These are phyloP conservation scores for Eristalinus sepulchralis DNA, from an alignment of 2,888 invertebrate species.

Conservation along the genomic window DNA sequence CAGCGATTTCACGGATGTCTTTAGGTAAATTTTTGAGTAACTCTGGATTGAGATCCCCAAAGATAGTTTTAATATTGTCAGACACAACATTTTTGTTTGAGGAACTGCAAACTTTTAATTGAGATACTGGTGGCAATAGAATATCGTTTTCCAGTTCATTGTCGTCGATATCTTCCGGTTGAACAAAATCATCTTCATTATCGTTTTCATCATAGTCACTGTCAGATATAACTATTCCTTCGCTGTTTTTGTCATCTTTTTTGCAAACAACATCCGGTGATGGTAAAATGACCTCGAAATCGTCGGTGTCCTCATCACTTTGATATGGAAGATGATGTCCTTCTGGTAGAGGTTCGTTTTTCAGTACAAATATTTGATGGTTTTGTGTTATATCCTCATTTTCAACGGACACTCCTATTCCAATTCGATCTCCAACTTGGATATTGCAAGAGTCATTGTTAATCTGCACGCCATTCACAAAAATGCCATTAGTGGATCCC, in stretches of 20 bases:
- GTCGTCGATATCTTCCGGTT: not conserved
- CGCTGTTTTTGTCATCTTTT: not conserved
- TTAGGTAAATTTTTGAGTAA: conserved; percentile 73
- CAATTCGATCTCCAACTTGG: conserved; percentile 73
- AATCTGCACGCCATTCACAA: conserved; percentile 72
- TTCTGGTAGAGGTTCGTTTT: conserved; percentile 58
- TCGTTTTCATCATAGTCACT: conserved; percentile 26
- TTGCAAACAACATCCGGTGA: not conserved
- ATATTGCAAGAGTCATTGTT: conserved; percentile 11
- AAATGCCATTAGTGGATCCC: conserved; percentile 77
- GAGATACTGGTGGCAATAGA: not conserved
- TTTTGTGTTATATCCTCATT: conserved; percentile 19
- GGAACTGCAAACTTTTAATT: not conserved
- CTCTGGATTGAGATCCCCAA: conserved; percentile 76
- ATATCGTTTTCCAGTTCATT: not conserved
- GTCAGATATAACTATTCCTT: not conserved
- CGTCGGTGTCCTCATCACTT: not conserved
- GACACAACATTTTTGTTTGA: conserved; percentile 45
- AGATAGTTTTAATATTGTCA: conserved; percentile 75
- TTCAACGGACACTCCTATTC: conserved; percentile 74
- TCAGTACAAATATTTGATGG: conserved; percentile 74
- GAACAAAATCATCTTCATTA: conserved; percentile 23
- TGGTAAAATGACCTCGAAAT: not conserved
- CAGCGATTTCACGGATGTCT: conserved; percentile 19
- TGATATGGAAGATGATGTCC: not conserved